Base-by-base conservation (phyloP, 2,797 vertebrate genomes). In the Geotrypetes seraphini region DNA sequence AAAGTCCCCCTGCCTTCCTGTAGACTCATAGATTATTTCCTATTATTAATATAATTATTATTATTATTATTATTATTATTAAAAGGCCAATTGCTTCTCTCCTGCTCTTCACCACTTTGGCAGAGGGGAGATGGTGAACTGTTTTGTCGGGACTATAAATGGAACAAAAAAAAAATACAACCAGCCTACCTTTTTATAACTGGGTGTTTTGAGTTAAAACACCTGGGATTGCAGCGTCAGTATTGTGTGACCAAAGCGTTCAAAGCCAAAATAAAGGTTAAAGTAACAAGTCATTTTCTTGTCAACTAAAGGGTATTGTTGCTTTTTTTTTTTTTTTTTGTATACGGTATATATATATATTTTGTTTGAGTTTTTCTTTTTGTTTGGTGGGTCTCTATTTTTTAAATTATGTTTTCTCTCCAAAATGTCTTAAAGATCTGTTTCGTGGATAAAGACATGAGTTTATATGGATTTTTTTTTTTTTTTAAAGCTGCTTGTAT, bases 161-260 rank as follows among this genome's bases (percentile, higher is more conserved):
- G 79, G 79, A 85, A 81, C 79, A 57, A 63, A 60, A 81, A 79
- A 57, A 63, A 60, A 83, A 89, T 90, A 96, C 93, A 99, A 99
- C 95, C 92, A 87, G 71, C 92, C 95, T 99, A 99, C 95, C 95
- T 98, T 89, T n/a, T 83, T 85, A 82, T 84, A 86, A 83, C 85
- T 84, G 84, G 87, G 69, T 85, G 81, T 75, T 81, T 86, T 86
- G 73, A 77, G 64, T 53, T 71, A 65, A n/a, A 83, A 60, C 77
- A 75, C 67, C 82, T 85, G 72, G 79, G 67, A 87, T 85, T 81
- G 72, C 64, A 81, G 83, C 86, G 88, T 95, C 85, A 86, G 86
- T 91, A 94, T 93, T 92, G 87, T 91, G 87, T 91, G 90, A 99
- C 96, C 94, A 97, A 97, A 99, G 96, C 85, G 92, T 91, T 57